phyloP scores from a whole-genome alignment of 2,113 vertebrate genomes.

The Ovis aries region DNA sequence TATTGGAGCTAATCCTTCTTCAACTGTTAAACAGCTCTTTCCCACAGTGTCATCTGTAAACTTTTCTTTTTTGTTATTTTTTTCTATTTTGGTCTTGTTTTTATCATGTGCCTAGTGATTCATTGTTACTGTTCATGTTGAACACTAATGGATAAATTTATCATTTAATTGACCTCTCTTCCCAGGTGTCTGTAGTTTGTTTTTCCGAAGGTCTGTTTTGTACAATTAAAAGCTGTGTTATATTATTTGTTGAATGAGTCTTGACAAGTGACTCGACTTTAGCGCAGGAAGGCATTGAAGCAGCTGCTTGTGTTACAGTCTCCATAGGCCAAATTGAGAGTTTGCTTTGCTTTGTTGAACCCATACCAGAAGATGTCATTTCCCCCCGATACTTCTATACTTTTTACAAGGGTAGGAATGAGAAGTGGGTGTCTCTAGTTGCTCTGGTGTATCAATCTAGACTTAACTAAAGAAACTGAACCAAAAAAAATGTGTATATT shows the following conservation, averaged over 20 bases:
- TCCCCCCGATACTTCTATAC: not conserved
- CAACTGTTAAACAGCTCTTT: not conserved
- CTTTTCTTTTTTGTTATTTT: not conserved
- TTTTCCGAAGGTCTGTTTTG: not conserved
- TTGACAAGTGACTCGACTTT: not conserved
- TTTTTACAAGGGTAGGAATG: not conserved
- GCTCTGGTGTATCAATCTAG: not conserved
- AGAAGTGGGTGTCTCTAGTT: not conserved
- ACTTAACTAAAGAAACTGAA: not conserved
- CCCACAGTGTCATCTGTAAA: not conserved
- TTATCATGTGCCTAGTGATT: not conserved
- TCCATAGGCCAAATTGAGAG: not conserved
- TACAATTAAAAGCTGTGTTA: not conserved
- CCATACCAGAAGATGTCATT: not conserved
- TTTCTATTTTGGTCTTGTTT: not conserved
- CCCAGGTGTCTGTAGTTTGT: not conserved
- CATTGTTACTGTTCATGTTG: not conserved
- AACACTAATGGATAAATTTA: not conserved
- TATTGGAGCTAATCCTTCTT: not conserved
- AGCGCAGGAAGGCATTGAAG: not conserved
- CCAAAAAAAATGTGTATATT: not conserved
- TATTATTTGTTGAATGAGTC: not conserved
- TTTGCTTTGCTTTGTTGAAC: not conserved
- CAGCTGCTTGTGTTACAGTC: not conserved
- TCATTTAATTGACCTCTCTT: not conserved